phyloP scores from a whole-genome alignment of 2,888 invertebrate species.

The Drosophila anomelani region DNA sequence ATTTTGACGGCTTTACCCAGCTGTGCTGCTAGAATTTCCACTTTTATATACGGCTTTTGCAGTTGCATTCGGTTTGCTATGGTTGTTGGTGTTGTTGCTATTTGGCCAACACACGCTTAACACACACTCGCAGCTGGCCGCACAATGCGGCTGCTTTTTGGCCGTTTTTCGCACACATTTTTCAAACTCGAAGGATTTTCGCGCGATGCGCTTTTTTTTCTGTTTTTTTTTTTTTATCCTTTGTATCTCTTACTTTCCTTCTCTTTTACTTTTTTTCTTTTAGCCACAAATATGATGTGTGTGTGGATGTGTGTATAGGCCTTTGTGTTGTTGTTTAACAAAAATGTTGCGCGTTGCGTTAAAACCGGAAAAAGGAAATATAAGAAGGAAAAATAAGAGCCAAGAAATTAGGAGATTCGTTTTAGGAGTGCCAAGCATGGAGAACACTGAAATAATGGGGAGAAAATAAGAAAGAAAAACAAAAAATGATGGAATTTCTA shows the following conservation, averaged over 20 bases:
- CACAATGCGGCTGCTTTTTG: constrained; percentile 72
- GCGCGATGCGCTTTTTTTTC: constrained; percentile 50
- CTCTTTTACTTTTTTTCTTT: not conserved
- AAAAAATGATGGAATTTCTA: not conserved
- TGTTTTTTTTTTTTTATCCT: constrained; percentile 3
- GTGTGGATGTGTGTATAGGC: constrained; percentile 32
- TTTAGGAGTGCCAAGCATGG: not conserved
- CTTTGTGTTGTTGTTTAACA: constrained; percentile 50
- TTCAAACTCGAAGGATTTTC: constrained; percentile 55
- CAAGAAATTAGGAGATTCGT: constrained; percentile 29
- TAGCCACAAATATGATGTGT: constrained; percentile 35
- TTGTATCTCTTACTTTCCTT: too few relatives aligned
- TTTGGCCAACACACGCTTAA: constrained; percentile 34
- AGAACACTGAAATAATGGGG: not conserved
- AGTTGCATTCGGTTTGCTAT: constrained; percentile 29
- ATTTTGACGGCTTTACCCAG: constrained; percentile 67
- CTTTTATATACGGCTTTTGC: constrained; percentile 41
- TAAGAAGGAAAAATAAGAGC: constrained; percentile 67
- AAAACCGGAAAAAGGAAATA: constrained; percentile 58
- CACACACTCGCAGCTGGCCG: constrained; percentile 56
- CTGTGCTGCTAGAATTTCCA: constrained; percentile 45
- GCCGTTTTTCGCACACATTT: constrained; percentile 67
- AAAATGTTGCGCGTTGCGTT: constrained; percentile 68
- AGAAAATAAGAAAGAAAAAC: not conserved
- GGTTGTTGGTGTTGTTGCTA: constrained; percentile 33